Conservation (phyloP, 2,888 invertebrate species). For the Netelia inedita region DNA sequence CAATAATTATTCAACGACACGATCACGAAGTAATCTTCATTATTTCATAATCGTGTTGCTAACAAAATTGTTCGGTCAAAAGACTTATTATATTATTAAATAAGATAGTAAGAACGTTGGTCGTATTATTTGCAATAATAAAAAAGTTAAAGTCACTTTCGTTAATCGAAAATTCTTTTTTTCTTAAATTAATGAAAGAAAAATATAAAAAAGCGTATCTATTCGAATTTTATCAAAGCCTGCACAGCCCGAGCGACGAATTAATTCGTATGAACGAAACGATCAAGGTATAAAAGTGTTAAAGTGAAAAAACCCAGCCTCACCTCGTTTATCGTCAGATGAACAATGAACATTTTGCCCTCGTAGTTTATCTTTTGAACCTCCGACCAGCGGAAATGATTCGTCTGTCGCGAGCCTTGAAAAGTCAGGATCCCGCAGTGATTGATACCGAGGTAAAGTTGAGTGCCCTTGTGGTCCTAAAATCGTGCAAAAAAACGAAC, state of each 20-base stretch:
- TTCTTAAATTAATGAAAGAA: too few species aligned
- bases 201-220: too few species aligned
- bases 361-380: conserved; percentile 98
- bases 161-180: too few species aligned
- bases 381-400: conserved; percentile 98
- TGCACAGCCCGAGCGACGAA: too few species aligned
- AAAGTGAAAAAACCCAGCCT: conserved; percentile 76
- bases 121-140: too few species aligned
- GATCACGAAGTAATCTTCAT: neutral
- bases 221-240: too few species aligned
- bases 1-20: neutral
- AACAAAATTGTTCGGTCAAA: neutral
- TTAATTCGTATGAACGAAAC: too few species aligned
- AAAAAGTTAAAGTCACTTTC: too few species aligned
- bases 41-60: neutral
- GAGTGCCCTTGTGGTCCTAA: conserved; percentile 96
- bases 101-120: too few species aligned
- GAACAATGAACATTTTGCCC: conserved; percentile 98
- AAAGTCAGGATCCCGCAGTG: conserved; percentile 98
- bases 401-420: conserved; percentile 96
- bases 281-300: neutral
- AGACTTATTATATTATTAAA: too few species aligned
- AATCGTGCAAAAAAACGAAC: neutral
- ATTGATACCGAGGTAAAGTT: conserved; percentile 97
- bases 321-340: conserved; percentile 96